Base-by-base conservation (phyloP, 2,113 vertebrate species). In the Microcebus jonahi region DNA sequence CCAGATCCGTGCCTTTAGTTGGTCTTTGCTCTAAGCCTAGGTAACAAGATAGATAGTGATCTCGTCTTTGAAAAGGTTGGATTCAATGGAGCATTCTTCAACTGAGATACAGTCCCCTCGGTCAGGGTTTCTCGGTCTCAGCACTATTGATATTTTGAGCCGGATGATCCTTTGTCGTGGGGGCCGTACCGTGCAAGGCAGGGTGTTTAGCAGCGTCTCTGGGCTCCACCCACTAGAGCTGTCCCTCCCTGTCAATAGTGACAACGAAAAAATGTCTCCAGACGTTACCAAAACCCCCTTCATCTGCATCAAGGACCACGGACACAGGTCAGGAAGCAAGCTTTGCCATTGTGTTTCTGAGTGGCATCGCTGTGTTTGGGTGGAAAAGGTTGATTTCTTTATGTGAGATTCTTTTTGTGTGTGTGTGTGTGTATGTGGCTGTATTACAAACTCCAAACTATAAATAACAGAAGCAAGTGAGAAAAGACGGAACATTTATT, bases 401-500 rank as follows among this genome's bases (percentile, higher is more conserved):
- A 63, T n/a, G 20, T 6, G 48, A 45, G 59, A 73, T n/a, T n/a
- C n/a, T 55, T 55, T 59, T 61, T 48, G 45, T 48, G 45, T 48
- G 45, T 48, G 45, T 48, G 45, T 48, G 45, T 48, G 45, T 48
- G 1, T 88, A 34, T 75, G 75, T 61, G 81, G 39, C 68, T 97
- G 80, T 92, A 89, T 68, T 89, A 90, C 29, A 97, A 96, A 79
- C 98, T 67, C 48, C 79, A 92, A 96, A 81, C 88, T 97, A 98
- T 97, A 98, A 98, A 96, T 96, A 98, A 97, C 63, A 97, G 93
- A 96, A 97, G 97, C 59, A 97, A 97, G 82, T 59, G 81, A 97
- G 96, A 88, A 95, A 88, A 97, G 94, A 90, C 42, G 70, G 27
- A 97, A 97, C 70, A 82, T 98, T 98, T 97, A 98, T 98, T 97